Evolutionary conservation across 2,888 invertebrate genomes (phyloP), one percentile per base, ranked within the genome.

Genomic region (Platycheirus albimanus): DNA sequence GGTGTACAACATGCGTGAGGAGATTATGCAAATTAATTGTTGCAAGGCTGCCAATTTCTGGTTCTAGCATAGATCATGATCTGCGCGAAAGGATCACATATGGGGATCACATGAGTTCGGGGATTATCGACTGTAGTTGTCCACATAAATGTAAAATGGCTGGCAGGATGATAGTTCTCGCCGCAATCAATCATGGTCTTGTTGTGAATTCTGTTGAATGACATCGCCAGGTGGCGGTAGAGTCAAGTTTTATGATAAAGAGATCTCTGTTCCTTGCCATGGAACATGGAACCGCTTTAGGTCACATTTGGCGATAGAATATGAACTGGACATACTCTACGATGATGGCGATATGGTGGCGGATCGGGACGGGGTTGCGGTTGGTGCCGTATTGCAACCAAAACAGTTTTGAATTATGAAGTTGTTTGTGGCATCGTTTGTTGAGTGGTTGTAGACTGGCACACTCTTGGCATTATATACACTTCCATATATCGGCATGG

Each of bases 1-100:
- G 49, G 74, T 78, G 72, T 69, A 78, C 69, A 74, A 78, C 78
- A 83, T 72, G 78, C 74, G 69, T 78, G 83, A 45, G 64, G 72
- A 64, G 78, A 83, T 83, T 83, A 83, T 83, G 83, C 78, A 78
- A 83, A 83, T 83, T 83, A 83, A 83, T 83, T 78, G 83, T 74
- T 74, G 72, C 83, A 83, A 52, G 72, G 78, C 83, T 83, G 83
- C 69, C 77, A 83, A 74, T 74, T 78, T 69, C 64, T 80, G 43
- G 69, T 72, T 49, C 69, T 30, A 43, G 54, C 43, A 52, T 51
- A 64, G 64, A 74, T 66, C 75, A 70, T 56, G 64, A 45, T 47
- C 19, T 36, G 64, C 43, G 66, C 45, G 72, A 61, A 52, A 69
- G 69, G 61, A 72, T 77, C 70, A 20, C 56, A 49, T n/a, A n/a